Base-by-base conservation (phyloP, 2,797 vertebrate species). In the Capromys pilorides region DNA sequence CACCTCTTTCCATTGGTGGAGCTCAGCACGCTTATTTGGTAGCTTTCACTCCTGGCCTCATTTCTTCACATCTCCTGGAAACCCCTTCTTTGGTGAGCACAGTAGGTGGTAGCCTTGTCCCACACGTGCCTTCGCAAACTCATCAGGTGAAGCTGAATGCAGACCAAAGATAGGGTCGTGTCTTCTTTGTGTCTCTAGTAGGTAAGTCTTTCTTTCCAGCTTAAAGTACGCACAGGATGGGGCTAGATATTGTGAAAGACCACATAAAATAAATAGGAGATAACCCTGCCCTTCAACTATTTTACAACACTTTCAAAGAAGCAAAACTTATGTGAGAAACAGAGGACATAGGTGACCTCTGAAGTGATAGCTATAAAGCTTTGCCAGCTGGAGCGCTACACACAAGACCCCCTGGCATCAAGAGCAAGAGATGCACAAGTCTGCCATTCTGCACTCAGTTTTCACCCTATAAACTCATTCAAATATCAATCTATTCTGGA, bases 301-400 rank as follows among this genome's bases (percentile, higher is more conserved):
- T 89, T 82, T 64, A 62, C 16, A 91, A 41, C 91, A 75, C 85
- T 91, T 88, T 80, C 16, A 83, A 89, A 36, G 41, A 22, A 41
- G 14, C 6, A 86, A 91, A 31, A 83, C 31, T 21, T 91, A 19
- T 9, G 78, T 62, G 14, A 5, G 71, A 90, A 93, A 94, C n/a
- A 85, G 22, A 89, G 18, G 28, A 59, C 24, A 82, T 26, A 3
- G 18, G 7, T 45, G 71, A 90, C 79, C 36, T 61, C 18, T 19
- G 28, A 88, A 78, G 39, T 22, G 3, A 12, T 89, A 49, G 51
- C 18, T 71, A 83, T 90, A 36, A 69, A 69, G 66, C 33, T 36
- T 12, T 80, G 22, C 41, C 78, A 80, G 69, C 36, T 77, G 64
- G 22, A 66, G 39, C 51, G 6, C 90, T 59, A 88, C 4, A 2